Evolutionary conservation across 2,888 invertebrate species (phyloP).

Genomic region (Leptopilina drosophilae): DNA sequence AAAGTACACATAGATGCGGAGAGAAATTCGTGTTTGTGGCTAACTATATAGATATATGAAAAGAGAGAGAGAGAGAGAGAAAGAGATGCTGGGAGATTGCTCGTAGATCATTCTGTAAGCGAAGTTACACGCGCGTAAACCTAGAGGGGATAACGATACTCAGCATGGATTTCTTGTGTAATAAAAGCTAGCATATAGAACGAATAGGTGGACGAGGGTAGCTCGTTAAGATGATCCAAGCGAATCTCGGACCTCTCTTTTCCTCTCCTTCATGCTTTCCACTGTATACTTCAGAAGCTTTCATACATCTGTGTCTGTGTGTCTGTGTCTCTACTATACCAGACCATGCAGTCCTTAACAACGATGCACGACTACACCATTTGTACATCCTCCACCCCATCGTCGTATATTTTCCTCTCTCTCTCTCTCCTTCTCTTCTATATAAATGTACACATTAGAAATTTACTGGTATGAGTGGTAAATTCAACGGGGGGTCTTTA

Average conservation of each 20-base stretch:
- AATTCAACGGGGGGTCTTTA: slow-evolving; percentile 54
- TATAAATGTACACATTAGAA: slow-evolving; percentile 25
- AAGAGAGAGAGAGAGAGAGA: not conserved
- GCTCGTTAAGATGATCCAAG: slow-evolving; percentile 65
- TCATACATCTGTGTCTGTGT: not conserved
- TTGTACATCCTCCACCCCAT: slow-evolving; percentile 16
- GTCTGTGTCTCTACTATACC: not conserved
- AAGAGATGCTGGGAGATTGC: not conserved
- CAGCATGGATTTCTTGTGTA: slow-evolving; percentile 38
- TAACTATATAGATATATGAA: not conserved
- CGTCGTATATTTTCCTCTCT: not conserved
- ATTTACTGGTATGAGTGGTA: slow-evolving; percentile 30
- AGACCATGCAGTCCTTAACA: slow-evolving; percentile 26
- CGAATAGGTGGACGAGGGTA: slow-evolving; percentile 49
- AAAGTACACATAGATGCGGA: no score
- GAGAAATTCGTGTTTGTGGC: no score
- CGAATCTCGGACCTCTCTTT: slow-evolving; percentile 49
- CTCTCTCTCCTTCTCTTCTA: no score
- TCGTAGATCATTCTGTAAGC: slow-evolving; percentile 28
- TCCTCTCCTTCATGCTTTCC: slow-evolving; percentile 39
- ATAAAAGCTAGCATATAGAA: slow-evolving; percentile 48
- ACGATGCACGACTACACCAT: slow-evolving; percentile 34
- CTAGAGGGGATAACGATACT: slow-evolving; percentile 39
- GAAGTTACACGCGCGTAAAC: slow-evolving; percentile 19
- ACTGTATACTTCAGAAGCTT: slow-evolving; percentile 41